Conservation (phyloP, 2,888 invertebrate genomes). For the Heteromurus nitidus region DNA sequence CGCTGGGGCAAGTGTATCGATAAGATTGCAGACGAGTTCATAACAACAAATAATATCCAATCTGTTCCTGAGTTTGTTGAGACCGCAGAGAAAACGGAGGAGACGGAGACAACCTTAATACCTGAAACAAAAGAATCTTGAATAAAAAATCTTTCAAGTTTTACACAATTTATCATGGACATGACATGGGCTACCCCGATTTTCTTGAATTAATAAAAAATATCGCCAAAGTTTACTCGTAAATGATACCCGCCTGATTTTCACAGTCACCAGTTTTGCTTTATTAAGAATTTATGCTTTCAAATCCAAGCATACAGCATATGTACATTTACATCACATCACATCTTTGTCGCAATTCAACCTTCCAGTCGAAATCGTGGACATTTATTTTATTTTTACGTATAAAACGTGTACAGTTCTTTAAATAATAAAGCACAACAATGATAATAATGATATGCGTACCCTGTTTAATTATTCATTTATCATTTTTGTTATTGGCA, state of each 20-base stretch:
- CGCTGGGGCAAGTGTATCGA: conserved; percentile 26
- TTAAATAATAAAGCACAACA: too few relatives aligned
- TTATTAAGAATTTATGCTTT: not conserved
- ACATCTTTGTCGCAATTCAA: not conserved
- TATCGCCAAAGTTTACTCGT: too few relatives aligned
- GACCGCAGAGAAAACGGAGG: not conserved
- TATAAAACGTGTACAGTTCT: too few relatives aligned
- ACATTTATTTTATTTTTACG: not conserved
- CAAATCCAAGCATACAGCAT: not conserved
- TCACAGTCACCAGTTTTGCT: not conserved
- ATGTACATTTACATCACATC: not conserved
- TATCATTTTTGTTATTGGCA: too few relatives aligned
- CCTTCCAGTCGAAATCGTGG: not conserved
- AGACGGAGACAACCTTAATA: not conserved
- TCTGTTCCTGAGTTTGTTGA: not conserved
- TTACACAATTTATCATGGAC: not conserved
- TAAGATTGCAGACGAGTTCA: not conserved
- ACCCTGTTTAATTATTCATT: not conserved
- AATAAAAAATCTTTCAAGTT: not conserved
- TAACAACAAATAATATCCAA: not conserved
- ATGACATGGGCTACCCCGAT: not conserved
- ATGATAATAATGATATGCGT: not conserved
- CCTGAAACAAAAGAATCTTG: not conserved
- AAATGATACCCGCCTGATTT: not conserved
- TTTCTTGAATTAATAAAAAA: not conserved